Base-by-base conservation (phyloP, 2,888 invertebrate genomes). In the Drosophila maculinotata region DNA sequence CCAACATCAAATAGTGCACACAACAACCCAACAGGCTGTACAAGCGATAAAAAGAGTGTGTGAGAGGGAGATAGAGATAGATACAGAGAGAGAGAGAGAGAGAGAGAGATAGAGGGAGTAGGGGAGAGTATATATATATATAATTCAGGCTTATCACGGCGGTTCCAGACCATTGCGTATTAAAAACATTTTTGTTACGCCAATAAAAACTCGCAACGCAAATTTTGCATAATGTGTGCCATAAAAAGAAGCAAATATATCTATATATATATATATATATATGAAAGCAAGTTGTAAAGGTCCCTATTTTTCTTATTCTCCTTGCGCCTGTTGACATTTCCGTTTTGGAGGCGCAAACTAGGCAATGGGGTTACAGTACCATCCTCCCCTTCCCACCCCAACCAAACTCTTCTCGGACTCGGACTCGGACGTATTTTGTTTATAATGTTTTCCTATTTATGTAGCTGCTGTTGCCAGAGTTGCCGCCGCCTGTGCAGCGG, bases 111-210 rank as follows among this genome's bases (percentile, higher is more conserved):
- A 14, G 23, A 3, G 33, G 3, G 49, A 3, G 15, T 5, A 51
- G 26, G 30, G 2, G 30, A 44, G 33, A 30, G 25, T 2, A 42
- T 8, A 10, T 12, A 48, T 14, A 56, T 60, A 54, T 70, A 77
- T 70, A 79, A 81, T 78, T 79, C 64, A 72, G 56, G 82, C 85
- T 84, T 84, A 84, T 84, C 83, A 84, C 85, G 77, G 75, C 68
- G 76, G 83, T 84, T 84, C 83, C 83, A 84, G 85, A 83, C 85
- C 82, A 84, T 84, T 84, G 83, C 85, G 83, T 85, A 85, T 83
- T 83, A 84, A 84, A 85, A 85, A 83, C 85, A 85, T 84, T 84
- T 84, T 79, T 80, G 83, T 81, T 73, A 75, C 77, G 85, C 85
- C 85, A 84, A 84, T 84, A 84, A 84, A 83, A 85, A 79, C 72